Conservation (phyloP, 30 jellyfish, hydroid and myxozoan species). For the Rhopilema esculentum region DNA sequence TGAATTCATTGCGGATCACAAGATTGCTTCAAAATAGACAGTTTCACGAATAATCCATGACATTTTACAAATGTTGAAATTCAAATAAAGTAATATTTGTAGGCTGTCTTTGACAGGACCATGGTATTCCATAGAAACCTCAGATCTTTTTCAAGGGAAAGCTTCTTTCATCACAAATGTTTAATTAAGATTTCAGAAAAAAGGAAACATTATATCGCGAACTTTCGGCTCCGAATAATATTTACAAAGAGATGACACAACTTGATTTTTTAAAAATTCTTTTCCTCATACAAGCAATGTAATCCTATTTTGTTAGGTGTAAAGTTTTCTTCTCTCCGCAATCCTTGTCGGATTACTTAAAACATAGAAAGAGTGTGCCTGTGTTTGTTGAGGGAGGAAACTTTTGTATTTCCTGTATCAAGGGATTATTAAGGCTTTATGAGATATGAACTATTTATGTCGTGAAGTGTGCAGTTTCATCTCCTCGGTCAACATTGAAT, state of each 20-base stretch:
- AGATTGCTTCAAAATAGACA: too few relatives aligned
- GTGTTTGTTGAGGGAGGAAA: conserved; percentile 46
- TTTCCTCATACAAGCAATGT: conserved; percentile 37
- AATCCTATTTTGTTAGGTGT: conserved; percentile 33
- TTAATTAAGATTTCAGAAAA: conserved; percentile 24
- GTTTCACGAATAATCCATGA: not conserved
- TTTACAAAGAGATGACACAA: conserved; percentile 11
- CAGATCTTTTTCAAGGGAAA: not conserved
- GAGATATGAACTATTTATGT: conserved; percentile 23
- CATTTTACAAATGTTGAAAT: not conserved
- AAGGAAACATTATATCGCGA: conserved; percentile 26
- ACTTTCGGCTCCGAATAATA: conserved; percentile 25
- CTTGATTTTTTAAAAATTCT: conserved; percentile 18
- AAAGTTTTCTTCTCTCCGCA: conserved; percentile 13
- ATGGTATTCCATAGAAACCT: not conserved
- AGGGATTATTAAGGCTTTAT: conserved; percentile 1
- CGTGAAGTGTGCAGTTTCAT: conserved; percentile 38
- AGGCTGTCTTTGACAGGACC: not conserved
- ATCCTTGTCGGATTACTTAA: conserved; percentile 26
- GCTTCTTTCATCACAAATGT: conserved; percentile 9
- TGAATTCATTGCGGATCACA: too few relatives aligned
- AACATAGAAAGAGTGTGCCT: conserved; percentile 54
- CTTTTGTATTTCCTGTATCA: conserved; percentile 30
- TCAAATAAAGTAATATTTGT: too few relatives aligned
- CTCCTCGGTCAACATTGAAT: conserved; percentile 26